A percentile compares a stretch with the other conserved stretches of the same genome.
Evolutionary conservation across 2,797 vertebrate species (phyloP).

Genomic region (Australoheros facetus): DNA sequence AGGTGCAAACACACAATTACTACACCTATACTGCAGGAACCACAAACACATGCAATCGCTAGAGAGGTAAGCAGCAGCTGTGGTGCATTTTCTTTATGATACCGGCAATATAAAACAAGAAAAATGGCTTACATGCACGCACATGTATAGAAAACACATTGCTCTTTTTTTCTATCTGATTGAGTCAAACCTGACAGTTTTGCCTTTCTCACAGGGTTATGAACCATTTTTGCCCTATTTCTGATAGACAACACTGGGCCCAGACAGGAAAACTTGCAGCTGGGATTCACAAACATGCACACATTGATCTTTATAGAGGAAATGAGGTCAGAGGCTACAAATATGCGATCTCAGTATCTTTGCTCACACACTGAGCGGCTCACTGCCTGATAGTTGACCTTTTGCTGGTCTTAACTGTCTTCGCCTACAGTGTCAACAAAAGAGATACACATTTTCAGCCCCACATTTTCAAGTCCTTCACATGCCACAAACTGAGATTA

Average conservation of each 20-base stretch:
- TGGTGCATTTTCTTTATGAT: background rate
- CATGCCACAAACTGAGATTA: constrained; percentile 43
- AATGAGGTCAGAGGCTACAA: constrained; percentile 22
- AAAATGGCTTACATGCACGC: constrained; percentile 4
- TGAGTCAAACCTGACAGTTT: constrained; percentile 64
- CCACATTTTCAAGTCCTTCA: constrained; percentile 46
- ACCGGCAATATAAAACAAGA: constrained; percentile 31
- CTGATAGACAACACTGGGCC: constrained; percentile 25
- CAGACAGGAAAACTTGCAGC: background rate
- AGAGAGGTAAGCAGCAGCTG: background rate
- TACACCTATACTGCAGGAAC: background rate
- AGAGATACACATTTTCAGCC: constrained; percentile 31
- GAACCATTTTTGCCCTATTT: constrained; percentile 32
- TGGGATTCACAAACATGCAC: constrained; percentile 8
- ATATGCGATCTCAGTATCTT: background rate
- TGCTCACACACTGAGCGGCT: constrained; percentile 8
- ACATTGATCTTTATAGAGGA: constrained; percentile 12
- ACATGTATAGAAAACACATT: constrained; percentile 30
- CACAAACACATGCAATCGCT: background rate
- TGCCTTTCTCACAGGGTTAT: constrained; percentile 53
- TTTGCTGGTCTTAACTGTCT: background rate
- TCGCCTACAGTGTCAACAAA: background rate
- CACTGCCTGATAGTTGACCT: constrained; percentile 26
- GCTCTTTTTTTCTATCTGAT: constrained; percentile 20
- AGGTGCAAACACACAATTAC: constrained; percentile 7